Percentiles rank a stretch among this genome's conserved stretches.
These are phyloP conservation scores for Pteronotus mesoamericanus DNA, from an alignment of 2,797 vertebrate species.

Conservation along the genomic window DNA sequence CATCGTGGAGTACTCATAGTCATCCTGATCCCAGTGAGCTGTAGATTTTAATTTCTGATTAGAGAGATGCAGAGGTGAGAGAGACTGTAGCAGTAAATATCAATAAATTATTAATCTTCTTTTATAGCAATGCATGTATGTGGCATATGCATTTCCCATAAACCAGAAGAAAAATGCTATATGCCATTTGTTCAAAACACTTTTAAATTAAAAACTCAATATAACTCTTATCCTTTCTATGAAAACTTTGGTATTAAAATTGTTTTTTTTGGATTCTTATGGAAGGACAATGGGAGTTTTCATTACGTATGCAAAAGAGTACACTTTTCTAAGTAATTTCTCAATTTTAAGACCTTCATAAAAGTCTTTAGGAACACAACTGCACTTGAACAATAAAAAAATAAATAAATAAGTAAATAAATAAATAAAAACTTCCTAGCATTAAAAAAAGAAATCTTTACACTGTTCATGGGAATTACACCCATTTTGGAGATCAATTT, in stretches of 20 bases:
- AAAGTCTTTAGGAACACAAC: background rate
- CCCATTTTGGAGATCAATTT: too few relatives aligned
- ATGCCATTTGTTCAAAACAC: background rate
- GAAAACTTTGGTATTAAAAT: background rate
- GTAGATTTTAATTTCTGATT: background rate
- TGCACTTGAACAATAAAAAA: too few relatives aligned
- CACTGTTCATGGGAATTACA: too few relatives aligned
- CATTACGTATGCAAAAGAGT: background rate
- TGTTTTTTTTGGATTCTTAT: background rate
- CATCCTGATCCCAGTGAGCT: background rate
- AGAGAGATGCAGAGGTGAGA: background rate
- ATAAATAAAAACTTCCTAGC: too few relatives aligned
- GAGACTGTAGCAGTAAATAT: background rate
- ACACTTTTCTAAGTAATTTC: slow-evolving; percentile 21
- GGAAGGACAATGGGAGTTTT: background rate
- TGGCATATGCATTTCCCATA: background rate
- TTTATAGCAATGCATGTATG: background rate
- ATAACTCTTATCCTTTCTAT: background rate
- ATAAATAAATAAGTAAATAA: too few relatives aligned
- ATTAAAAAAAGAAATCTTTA: too few relatives aligned
- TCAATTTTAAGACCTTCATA: background rate
- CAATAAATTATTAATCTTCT: slow-evolving; percentile 29
- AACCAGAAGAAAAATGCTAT: background rate
- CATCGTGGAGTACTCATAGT: background rate
- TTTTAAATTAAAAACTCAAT: slow-evolving; percentile 29